Evolutionary conservation across 1,140 invertebrate species (phyloP).

Genomic region (Euura saliciscinereae): DNA sequence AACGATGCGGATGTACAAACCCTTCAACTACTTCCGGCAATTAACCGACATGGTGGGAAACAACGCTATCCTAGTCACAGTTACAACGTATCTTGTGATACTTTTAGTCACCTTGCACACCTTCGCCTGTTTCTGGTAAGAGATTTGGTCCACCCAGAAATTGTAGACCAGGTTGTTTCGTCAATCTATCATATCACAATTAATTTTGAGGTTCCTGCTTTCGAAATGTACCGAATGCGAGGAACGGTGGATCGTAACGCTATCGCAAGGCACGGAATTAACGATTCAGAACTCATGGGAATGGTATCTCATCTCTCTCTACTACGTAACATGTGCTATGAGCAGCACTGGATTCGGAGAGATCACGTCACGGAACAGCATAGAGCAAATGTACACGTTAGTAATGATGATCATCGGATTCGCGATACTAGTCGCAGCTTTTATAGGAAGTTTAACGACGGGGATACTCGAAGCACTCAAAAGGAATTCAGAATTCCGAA

Average conservation of each 20-base stretch:
- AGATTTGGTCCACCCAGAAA: too few species aligned
- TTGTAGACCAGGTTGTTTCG: too few species aligned
- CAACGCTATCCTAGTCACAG: not conserved
- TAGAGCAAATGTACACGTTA: slow-evolving; percentile 4
- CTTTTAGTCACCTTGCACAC: slow-evolving; percentile 2
- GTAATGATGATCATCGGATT: not conserved
- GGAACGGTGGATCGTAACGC: not conserved
- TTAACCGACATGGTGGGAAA: not conserved
- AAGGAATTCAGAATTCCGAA: slow-evolving; percentile 1
- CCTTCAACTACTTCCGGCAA: not conserved
- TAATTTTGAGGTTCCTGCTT: not conserved
- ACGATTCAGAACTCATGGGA: not conserved
- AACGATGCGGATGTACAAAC: not conserved
- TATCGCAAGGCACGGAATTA: not conserved
- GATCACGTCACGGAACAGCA: not conserved
- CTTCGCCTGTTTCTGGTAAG: not conserved
- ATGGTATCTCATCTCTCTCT: slow-evolving; percentile 4
- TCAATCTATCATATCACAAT: too few species aligned
- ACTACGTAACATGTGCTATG: not conserved
- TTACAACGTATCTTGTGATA: not conserved
- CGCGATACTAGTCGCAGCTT: not conserved
- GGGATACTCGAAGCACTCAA: slow-evolving; percentile 1
- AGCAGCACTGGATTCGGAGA: slow-evolving; percentile 1
- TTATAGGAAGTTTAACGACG: not conserved
- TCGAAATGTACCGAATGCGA: slow-evolving; percentile 1